These are phyloP conservation scores for Amazona guildingii DNA, from an alignment of 2,113 vertebrate species.

Conservation along the genomic window DNA sequence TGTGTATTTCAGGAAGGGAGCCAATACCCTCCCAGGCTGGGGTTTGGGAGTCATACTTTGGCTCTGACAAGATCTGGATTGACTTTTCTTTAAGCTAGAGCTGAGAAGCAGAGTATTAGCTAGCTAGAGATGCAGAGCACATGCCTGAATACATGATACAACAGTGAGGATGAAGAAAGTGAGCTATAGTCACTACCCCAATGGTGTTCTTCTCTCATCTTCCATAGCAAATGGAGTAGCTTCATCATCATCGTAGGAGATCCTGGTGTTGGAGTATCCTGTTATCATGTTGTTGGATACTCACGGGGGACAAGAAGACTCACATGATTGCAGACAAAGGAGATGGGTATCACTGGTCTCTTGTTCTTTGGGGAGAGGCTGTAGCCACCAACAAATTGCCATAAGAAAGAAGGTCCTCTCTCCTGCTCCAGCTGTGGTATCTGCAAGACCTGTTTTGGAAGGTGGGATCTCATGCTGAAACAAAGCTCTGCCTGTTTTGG, in stretches of 20 bases:
- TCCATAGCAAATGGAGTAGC: not conserved
- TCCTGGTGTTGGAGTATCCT: rapidly evolving
- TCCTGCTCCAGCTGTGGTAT: not conserved
- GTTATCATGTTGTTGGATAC: not conserved
- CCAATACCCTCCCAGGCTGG: not conserved
- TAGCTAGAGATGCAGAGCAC: not conserved
- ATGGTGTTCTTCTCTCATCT: rapidly evolving
- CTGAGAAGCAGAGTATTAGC: not conserved
- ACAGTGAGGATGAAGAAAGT: not conserved
- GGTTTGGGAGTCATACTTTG: not conserved
- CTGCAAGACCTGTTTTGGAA: not conserved
- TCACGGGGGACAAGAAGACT: not conserved
- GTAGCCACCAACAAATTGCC: not conserved
- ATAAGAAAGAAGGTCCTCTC: not conserved
- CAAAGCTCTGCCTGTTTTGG: not conserved
- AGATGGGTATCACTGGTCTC: not conserved
- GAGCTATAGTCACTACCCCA: not conserved
- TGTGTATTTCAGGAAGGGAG: not conserved
- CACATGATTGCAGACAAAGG: not conserved
- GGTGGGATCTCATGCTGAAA: not conserved
- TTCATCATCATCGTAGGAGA: not conserved
- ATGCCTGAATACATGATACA: not conserved
- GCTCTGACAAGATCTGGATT: not conserved
- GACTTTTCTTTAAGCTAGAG: not conserved
- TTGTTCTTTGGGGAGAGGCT: not conserved